Percentiles rank a stretch among this genome's conserved stretches.
Evolutionary conservation across 1,140 invertebrate genomes (phyloP).

Genomic region (Bombus confusus): DNA sequence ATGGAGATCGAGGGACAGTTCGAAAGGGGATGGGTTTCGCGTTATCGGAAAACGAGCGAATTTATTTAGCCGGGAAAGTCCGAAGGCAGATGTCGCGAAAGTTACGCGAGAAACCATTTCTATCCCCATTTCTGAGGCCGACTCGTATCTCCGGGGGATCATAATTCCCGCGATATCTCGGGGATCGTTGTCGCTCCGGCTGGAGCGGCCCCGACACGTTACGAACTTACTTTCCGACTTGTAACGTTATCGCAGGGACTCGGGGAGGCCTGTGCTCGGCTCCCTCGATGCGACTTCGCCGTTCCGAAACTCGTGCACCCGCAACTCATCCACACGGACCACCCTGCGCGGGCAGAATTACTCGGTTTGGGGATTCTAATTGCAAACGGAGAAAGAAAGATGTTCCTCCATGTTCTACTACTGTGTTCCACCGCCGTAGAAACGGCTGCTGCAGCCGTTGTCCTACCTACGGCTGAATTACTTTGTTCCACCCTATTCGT

Average conservation of each 20-base stretch:
- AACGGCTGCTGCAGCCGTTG: background rate
- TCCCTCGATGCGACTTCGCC: background rate
- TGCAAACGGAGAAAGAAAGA: constrained; percentile 36
- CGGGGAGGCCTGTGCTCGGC: background rate
- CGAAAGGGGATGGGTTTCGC: background rate
- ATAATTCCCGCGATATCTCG: constrained; percentile 66
- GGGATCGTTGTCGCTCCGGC: constrained; percentile 58
- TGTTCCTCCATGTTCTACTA: background rate
- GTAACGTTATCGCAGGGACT: constrained; percentile 58
- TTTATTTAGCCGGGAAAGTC: constrained; percentile 63
- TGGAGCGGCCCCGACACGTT: constrained; percentile 37
- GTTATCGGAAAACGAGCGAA: constrained; percentile 54
- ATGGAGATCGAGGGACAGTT: background rate
- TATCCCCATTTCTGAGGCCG: constrained; percentile 58
- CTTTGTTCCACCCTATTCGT: background rate
- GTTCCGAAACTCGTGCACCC: background rate
- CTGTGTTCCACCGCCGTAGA: background rate
- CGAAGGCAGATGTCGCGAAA: constrained; percentile 63
- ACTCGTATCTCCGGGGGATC: constrained; percentile 65
- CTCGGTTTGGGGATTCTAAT: constrained; percentile 28
- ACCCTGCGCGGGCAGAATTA: constrained; percentile 5
- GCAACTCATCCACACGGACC: constrained; percentile 27
- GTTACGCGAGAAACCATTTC: constrained; percentile 50
- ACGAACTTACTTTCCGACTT: constrained; percentile 66
- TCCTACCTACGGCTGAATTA: background rate